phyloP scores from a whole-genome alignment of 2,797 vertebrate genomes.

The Lacerta agilis region DNA sequence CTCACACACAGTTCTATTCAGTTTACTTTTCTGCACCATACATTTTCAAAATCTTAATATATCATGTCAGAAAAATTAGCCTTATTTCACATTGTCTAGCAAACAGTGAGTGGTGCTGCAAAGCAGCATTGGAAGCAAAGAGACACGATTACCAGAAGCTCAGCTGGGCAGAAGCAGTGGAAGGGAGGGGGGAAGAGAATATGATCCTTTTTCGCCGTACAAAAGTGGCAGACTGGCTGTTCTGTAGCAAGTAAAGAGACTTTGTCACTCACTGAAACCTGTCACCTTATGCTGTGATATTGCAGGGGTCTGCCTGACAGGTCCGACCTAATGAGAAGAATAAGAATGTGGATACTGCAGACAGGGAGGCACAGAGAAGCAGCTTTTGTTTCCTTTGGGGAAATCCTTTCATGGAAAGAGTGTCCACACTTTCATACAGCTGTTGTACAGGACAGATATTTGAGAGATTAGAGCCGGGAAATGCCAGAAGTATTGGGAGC shows the following conservation, averaged over 20 bases:
- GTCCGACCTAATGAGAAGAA: slow-evolving; percentile 82
- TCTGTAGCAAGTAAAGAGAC: slow-evolving; percentile 81
- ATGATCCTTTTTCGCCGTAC: slow-evolving; percentile 48
- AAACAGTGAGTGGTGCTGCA: slow-evolving; percentile 6
- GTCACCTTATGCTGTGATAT: slow-evolving; percentile 76
- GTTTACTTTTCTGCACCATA: slow-evolving; percentile 25
- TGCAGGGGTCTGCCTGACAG: slow-evolving; percentile 76
- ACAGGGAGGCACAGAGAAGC: slow-evolving; percentile 67
- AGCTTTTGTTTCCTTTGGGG: slow-evolving; percentile 73
- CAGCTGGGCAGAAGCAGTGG: neutral
- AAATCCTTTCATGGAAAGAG: slow-evolving; percentile 66
- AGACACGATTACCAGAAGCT: slow-evolving; percentile 32
- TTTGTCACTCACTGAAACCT: slow-evolving; percentile 78
- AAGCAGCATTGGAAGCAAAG: slow-evolving; percentile 12
- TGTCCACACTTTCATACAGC: slow-evolving; percentile 48
- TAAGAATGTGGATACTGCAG: slow-evolving; percentile 68
- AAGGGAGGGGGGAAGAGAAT: neutral
- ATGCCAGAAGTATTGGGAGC: slow-evolving; percentile 20
- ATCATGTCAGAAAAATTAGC: slow-evolving; percentile 51
- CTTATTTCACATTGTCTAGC: slow-evolving; percentile 32
- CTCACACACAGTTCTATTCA: neutral
- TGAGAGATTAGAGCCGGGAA: slow-evolving; percentile 48
- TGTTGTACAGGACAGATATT: slow-evolving; percentile 52
- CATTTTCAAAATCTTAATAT: slow-evolving; percentile 49
- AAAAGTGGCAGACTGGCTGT: slow-evolving; percentile 78